Evolutionary conservation across 2,888 invertebrate genomes (phyloP), one percentile per base, ranked within the genome.

Genomic region (Eurytoma adleriae): DNA sequence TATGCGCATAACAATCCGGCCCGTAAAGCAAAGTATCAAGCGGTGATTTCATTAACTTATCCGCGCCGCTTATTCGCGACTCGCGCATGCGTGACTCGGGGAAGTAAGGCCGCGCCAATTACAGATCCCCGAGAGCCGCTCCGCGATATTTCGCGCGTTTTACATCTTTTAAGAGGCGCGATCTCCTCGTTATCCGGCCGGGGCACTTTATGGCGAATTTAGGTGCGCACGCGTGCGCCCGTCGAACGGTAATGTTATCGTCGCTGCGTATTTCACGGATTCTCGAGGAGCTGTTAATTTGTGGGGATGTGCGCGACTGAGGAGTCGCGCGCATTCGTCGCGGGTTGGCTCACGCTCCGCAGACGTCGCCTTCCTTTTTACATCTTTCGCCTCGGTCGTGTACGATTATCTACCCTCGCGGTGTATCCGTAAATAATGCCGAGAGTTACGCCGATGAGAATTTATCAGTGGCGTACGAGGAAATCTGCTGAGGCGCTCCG

Each of bases 1-100:
- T 84, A 86, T 86, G 84, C 86, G 86, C 85, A 85, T 85, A 87
- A 87, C 87, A 87, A 87, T 87, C 86, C 79, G 84, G 83, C 80
- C 85, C 87, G 85, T 88, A 88, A 89, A 89, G 84, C 86, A 88
- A 86, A 85, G 86, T 86, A 86, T 88, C 86, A 48, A 69, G 59
- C 85, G 83, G 83, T 86, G 86, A 87, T 89, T 90, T 90, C 88
- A 90, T 90, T 90, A 89, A 87, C 88, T 89, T 89, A 88, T 88
- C 88, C 87, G 78, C 5, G 59, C 20, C 20, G 59, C 69, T 77
- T 67, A n/a, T 57, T 54, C 52, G 79, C 78, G 69, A 80, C 24
- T 40, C 54, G 80, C 81, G 82, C 84, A 86, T 89, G 88, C 90
- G 89, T 90, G 89, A 89, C 89, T 88, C 80, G 84, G 78, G 83